These are phyloP conservation scores for Ephialtes manifestator DNA, from an alignment of 2,888 invertebrate genomes.

Conservation along the genomic window DNA sequence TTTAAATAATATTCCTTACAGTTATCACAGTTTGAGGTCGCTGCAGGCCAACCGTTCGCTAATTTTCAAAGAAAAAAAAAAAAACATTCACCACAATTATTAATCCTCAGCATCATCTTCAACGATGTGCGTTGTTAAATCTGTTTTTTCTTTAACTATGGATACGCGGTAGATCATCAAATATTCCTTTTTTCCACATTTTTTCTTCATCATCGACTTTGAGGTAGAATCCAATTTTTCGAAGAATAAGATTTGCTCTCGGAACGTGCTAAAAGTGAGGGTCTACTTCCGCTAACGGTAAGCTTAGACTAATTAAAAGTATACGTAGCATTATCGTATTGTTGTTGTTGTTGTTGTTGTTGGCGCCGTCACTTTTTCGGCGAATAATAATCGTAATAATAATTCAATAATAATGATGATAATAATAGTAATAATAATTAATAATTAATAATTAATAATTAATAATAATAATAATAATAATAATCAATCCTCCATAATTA, in stretches of 20 bases:
- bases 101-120: constrained; percentile 25
- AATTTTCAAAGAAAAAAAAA: constrained; percentile 60
- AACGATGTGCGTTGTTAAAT: constrained; percentile 34
- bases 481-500: constrained; percentile 78
- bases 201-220: constrained; percentile 77
- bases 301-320: constrained; percentile 82
- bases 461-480: constrained; percentile 71
- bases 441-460: constrained; percentile 63
- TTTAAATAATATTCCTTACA: constrained; percentile 85
- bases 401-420: constrained; percentile 69
- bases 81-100: constrained; percentile 24
- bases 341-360: constrained; percentile 72
- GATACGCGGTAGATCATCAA: constrained; percentile 39
- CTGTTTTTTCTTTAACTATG: constrained; percentile 17
- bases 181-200: constrained; percentile 49
- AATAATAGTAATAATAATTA: constrained; percentile 69
- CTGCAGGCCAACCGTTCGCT: constrained; percentile 80
- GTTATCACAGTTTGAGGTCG: constrained; percentile 86
- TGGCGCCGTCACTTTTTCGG: constrained; percentile 42
- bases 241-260: constrained; percentile 76
- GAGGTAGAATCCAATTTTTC: constrained; percentile 83
- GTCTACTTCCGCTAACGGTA: constrained; percentile 82
- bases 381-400: constrained; percentile 75
- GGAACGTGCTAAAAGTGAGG: constrained; percentile 83
- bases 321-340: constrained; percentile 81